Evolutionary conservation across 2,797 vertebrate genomes (phyloP), one percentile per base, ranked within the genome.

Genomic region (Coregonus ussuriensis): DNA sequence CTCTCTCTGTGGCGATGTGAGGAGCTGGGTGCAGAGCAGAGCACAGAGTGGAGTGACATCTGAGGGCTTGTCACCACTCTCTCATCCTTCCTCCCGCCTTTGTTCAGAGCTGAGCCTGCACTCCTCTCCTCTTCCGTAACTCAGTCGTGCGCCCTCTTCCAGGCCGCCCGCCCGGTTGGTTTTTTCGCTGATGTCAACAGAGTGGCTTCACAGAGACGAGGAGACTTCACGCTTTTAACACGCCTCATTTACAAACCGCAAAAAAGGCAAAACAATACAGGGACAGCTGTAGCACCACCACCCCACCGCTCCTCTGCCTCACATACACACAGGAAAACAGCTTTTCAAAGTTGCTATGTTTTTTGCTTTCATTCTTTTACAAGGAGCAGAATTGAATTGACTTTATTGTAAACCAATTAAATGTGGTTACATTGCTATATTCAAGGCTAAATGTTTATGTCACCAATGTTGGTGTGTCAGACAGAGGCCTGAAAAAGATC

Each of bases 121-220:
- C 89, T 93, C 91, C 84, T 88, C 85, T 13, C 41, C n/a, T 41
- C 33, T 21, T 54, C 52, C 29, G 16, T 29, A 29, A 16, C 72
- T 56, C 72, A 18, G 33, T 35, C 16, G 41, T 63, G 35, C 6
- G 84, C 72, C 85, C 33, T 56, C 15, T 71, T 75, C 71, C 53
- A 74, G 77, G 71, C 41, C 74, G 78, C 52, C 54, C 33, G 70
- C n/a, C 54, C 37, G 69, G 13, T 63, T 81, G 81, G 79, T 85
- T 88, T 91, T 93, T 91, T 31, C 86, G 92, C 93, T 95, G 94
- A 95, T 94, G 94, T 93, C 92, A 93, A 94, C 93, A 92, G 90
- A 87, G 91, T 89, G 90, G 89, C 90, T 94, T 93, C 91, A 93
- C 86, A 94, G 86, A 89, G 89, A 74, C 37, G 31, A n/a, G 56